Percentiles rank a stretch among this genome's conserved stretches.
These are phyloP conservation scores for Cyrtodaria siliqua DNA, from an alignment of 2,888 invertebrate genomes.

Conservation along the genomic window DNA sequence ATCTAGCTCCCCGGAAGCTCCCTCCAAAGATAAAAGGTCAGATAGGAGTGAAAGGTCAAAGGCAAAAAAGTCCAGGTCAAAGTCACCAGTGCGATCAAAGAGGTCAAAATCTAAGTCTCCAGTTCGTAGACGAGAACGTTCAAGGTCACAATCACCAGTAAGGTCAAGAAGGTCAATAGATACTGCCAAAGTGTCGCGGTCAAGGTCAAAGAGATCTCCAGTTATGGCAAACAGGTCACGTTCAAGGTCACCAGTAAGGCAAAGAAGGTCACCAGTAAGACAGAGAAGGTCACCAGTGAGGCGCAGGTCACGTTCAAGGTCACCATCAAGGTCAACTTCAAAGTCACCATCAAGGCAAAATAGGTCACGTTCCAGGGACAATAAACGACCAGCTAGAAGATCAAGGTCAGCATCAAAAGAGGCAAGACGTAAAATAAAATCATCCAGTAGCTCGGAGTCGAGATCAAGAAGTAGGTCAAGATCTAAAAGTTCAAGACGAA, in stretches of 20 bases:
- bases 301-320: constrained; percentile 23
- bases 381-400: constrained; percentile 33
- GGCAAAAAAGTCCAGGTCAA: constrained; percentile 3
- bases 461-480: constrained; percentile 35
- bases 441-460: constrained; percentile 48
- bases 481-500: too few relatives aligned
- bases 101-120: constrained; percentile 22
- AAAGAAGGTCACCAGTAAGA: constrained; percentile 41
- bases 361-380: constrained; percentile 29
- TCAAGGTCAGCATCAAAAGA: constrained; percentile 23
- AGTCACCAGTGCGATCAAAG: constrained; percentile 19
- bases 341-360: neutral
- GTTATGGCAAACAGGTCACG: neutral
- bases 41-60: constrained; percentile 3
- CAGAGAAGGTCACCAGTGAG: constrained; percentile 26
- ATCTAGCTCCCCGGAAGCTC: neutral
- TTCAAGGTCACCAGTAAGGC: constrained; percentile 24
- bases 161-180: constrained; percentile 11
- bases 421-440: too few relatives aligned
- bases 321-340: constrained; percentile 21
- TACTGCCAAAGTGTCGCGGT: too few relatives aligned
- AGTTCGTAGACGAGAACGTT: constrained; percentile 9
- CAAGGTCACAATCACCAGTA: constrained; percentile 11
- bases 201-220: constrained; percentile 29
- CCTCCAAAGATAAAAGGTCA: neutral